Evolutionary conservation across 1,140 invertebrate species (phyloP), one percentile per base, ranked within the genome.

Genomic region (Brachionus koreanus): DNA sequence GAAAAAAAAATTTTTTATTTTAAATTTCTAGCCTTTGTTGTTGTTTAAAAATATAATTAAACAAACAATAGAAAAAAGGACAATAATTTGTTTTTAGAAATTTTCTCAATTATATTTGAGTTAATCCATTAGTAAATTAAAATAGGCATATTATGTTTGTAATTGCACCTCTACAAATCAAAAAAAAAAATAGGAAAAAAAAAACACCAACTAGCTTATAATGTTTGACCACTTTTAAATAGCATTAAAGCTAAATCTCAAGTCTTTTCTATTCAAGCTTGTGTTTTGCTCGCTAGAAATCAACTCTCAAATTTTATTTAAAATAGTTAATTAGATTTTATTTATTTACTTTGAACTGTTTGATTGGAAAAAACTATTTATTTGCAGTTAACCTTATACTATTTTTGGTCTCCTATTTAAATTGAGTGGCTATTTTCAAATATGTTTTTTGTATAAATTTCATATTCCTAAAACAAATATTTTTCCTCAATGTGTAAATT

Each of bases 291-390:
- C 29, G 49, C 49, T 10, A 57, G 19, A 57, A 57, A 57, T 57
- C 49, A 57, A 57, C 49, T 57, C 19, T 16, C 29, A 29, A 10
- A 57, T 57, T 57, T 7, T 9, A 57, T 57, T 57, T 57, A 57
- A 57, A 57, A 57, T 57, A 57, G 49, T 57, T 57, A 57, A 57
- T 57, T 57, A 57, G 49, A 57, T 57, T 57, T 57, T 57, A 57
- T 57, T 57, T 57, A 57, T 57, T 57, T 57, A 57, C 9, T 57
- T 23, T 25, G 16, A 57, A 19, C 49, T 57, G 49, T 57, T 57
- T 57, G 49, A 57, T 57, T 57, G 49, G 49, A 19, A 57, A 57
- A n/a, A 57, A 19, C 16, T 57, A 57, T 57, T 57, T 57, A 9
- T 57, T 57, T 57, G n/a, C 49, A 57, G 49, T 57, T 57, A 57